Evolutionary conservation across 2,888 invertebrate species (phyloP), one percentile per base, ranked within the genome.

Genomic region (Euzophera pinguis): DNA sequence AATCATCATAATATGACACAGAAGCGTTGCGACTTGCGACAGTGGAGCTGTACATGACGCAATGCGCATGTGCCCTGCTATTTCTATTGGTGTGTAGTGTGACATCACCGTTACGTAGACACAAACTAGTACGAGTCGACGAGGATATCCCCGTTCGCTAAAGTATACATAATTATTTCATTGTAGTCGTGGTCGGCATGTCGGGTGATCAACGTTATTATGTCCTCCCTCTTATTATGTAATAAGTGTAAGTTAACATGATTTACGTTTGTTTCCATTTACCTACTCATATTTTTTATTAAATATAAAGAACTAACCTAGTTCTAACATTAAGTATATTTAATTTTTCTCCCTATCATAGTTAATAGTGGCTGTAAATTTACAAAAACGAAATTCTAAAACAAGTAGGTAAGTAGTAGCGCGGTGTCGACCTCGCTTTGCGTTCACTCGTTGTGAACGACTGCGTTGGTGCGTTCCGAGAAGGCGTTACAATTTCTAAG

Each of bases 401-500:
- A 66, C 68, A 43, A 35, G 64, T 76, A 70, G n/a, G 22, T 22
- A 22, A 2, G 22, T n/a, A 22, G 71, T 73, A 65, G 75, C 75
- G 71, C 63, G 71, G 39, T 71, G 77, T 75, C 79, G 87, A 87
- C 87, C 88, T 88, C 87, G 88, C 79, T 78, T 73, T 78, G 80
- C 81, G 82, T 79, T 84, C 81, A 83, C 79, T 81, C 75, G 75
- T 73, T 72, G 81, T 78, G 80, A 79, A 80, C 80, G 80, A 73
- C 75, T 78, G 78, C 76, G 79, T 83, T 78, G 75, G 79, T 83
- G 75, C 79, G 80, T 90, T 89, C 91, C 75, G 75, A 89, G 90
- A 91, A 91, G 88, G 88, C 89, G 85, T 89, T 87, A 89, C 84
- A 86, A 82, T 85, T 91, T 91, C 89, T 78, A 74, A 89, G 87